phyloP scores from a whole-genome alignment of 2,797 vertebrate genomes.

The Pygocentrus nattereri region DNA sequence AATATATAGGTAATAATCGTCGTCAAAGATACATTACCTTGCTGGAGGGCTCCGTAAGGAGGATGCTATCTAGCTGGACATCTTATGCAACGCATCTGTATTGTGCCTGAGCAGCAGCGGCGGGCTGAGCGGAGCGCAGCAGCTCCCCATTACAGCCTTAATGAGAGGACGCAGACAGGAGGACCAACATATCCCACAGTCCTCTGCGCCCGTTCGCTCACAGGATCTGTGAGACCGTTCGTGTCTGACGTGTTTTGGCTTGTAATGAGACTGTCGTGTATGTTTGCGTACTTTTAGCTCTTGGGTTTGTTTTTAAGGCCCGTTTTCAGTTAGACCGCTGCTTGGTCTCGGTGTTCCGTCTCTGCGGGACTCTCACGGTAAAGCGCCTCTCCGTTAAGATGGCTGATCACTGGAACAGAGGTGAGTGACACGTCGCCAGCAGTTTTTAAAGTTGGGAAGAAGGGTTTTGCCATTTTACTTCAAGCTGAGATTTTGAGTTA shows the following conservation, averaged over 20 bases:
- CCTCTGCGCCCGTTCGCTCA: neutral
- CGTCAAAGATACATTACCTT: slow-evolving; percentile 25
- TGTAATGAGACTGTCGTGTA: neutral
- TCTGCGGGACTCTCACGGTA: neutral
- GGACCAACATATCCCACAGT: slow-evolving; percentile 59
- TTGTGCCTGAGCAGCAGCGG: neutral
- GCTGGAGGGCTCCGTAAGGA: neutral
- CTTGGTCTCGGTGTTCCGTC: neutral
- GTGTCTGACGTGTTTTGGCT: neutral
- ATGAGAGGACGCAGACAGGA: slow-evolving; percentile 18
- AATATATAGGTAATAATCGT: neutral
- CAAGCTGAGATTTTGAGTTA: neutral
- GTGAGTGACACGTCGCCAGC: slow-evolving; percentile 36
- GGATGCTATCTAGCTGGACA: slow-evolving; percentile 25
- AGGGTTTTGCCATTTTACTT: neutral
- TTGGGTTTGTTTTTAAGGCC: neutral
- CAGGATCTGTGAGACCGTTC: neutral
- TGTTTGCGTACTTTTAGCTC: neutral
- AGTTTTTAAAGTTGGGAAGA: neutral
- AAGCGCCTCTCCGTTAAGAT: slow-evolving; percentile 43
- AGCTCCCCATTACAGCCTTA: neutral
- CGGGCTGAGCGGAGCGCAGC: neutral
- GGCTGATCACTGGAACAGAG: slow-evolving; percentile 62
- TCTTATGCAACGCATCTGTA: slow-evolving; percentile 1
- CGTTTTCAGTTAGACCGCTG: neutral